phyloP scores from a whole-genome alignment of 2,888 invertebrate genomes.

The Eremobia ochroleuca region DNA sequence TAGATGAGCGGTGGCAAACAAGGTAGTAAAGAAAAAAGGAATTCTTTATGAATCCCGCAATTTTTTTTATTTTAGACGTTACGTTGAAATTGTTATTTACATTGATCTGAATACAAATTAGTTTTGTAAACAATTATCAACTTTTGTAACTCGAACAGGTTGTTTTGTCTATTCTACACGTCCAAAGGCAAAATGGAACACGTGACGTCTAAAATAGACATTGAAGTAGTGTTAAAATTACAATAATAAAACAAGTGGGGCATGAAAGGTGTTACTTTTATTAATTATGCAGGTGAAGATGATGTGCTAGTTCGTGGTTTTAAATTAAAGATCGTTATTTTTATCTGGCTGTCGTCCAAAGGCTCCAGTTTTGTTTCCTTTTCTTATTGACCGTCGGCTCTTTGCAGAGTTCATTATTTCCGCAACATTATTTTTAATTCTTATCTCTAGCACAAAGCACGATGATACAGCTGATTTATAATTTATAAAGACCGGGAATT shows the following conservation, averaged over 20 bases:
- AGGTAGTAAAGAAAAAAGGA: constrained; percentile 37
- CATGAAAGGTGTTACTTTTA: constrained; percentile 31
- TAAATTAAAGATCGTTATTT: background rate
- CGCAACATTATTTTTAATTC: background rate
- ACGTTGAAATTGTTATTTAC: constrained; percentile 44
- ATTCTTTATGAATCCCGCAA: constrained; percentile 25
- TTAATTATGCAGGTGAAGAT: constrained; percentile 21
- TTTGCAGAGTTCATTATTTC: background rate
- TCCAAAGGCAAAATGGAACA: constrained; percentile 1
- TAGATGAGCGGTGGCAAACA: constrained; percentile 67
- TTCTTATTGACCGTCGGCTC: background rate
- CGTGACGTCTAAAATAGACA: constrained; percentile 46
- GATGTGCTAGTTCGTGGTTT: constrained; percentile 23
- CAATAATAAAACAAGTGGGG: constrained; percentile 40
- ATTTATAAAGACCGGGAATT: constrained; percentile 25
- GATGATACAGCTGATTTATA: constrained; percentile 21
- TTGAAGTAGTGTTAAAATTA: constrained; percentile 21
- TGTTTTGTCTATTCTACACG: constrained; percentile 2
- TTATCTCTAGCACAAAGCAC: constrained; percentile 38
- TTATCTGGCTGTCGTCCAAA: background rate
- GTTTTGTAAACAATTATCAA: constrained; percentile 29
- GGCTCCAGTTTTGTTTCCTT: background rate
- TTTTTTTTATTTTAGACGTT: constrained; percentile 56
- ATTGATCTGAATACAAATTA: constrained; percentile 39
- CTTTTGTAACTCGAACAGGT: constrained; percentile 23